These are phyloP conservation scores for Semotilus atromaculatus DNA, from an alignment of 2,797 vertebrate genomes.

Conservation along the genomic window DNA sequence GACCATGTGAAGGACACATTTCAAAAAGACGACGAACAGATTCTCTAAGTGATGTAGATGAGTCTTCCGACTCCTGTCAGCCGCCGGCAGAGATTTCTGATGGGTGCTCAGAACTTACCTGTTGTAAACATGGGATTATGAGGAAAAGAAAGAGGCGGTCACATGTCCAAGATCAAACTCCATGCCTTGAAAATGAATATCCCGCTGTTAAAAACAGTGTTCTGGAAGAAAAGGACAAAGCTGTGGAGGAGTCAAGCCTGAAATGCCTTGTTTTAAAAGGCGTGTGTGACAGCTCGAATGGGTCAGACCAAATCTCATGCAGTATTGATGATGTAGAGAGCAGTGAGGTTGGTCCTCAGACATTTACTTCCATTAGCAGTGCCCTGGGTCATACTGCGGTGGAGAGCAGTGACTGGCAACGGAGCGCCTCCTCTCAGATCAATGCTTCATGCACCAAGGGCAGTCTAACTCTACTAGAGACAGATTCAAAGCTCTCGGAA, in stretches of 20 bases:
- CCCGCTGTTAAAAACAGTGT: not conserved
- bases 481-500: conserved; percentile 29
- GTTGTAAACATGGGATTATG: conserved; percentile 68
- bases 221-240: not conserved
- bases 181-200: conserved; percentile 5
- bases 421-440: conserved; percentile 38
- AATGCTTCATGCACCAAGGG: conserved; percentile 36
- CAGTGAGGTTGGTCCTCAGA: conserved; percentile 46
- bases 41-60: conserved; percentile 69
- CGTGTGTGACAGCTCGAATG: conserved; percentile 32
- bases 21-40: conserved; percentile 73
- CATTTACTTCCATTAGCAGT: conserved; percentile 51
- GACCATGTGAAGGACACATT: conserved; percentile 62
- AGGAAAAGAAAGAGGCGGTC: conserved; percentile 72
- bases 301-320: conserved; percentile 48
- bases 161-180: not conserved
- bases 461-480: conserved; percentile 25
- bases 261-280: conserved; percentile 49
- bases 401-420: conserved; percentile 40
- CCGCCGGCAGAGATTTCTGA: conserved; percentile 66
- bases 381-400: conserved; percentile 43
- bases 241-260: conserved; percentile 10
- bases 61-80: not conserved
- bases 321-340: conserved; percentile 52
- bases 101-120: conserved; percentile 58